Base-by-base conservation (phyloP, 2,888 invertebrate species). In the Drosophila infuscata region DNA sequence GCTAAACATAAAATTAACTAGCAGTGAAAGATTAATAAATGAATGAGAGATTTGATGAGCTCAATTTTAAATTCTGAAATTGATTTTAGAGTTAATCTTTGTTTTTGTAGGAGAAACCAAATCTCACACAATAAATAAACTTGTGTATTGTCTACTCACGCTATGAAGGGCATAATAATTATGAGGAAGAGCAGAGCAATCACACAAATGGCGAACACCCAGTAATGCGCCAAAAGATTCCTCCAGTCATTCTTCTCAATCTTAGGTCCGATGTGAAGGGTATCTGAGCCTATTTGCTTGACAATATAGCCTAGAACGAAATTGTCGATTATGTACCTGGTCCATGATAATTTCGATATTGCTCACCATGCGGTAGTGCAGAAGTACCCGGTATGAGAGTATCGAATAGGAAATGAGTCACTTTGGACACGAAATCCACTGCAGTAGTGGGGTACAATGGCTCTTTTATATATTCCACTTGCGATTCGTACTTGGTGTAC, bases 151-250 rank as follows among this genome's bases (percentile, higher is more conserved):
- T 11, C 46, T 38, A 92, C 93, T 92, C 81, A 95, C 94, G 98
- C 98, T 74, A 96, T 95, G 53, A 97, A 94, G 49, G 98, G 98
- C 93, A 98, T 95, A 72, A 96, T 92, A 59, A 97, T 94, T 46
- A 95, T 94, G 68, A 97, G 94, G 20, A 96, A 88, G 25, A 95
- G 91, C 52, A 96, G 94, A 11, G 95, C 88, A 29, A 94, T 84
- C 12, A 95, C 92, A 60, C 94, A 2, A 11, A 43, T 43, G 43
- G 20, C 5, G 20, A 43, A 43, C 11, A 95, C 95, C 93, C 93
- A 93, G 71, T 93, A 93, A 49, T 95, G 94, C 29, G 91, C 85
- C 48, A 94, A 72, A 46, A 95, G 88, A 70, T 93, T 93, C 54
- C 92, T 92, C 94, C 94, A 94, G 86, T 94, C 93, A 69, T 93